Percentiles rank a stretch among this genome's conserved stretches.
These are phyloP conservation scores for Agriotes lineatus DNA, from an alignment of 2,888 invertebrate genomes.

Conservation along the genomic window DNA sequence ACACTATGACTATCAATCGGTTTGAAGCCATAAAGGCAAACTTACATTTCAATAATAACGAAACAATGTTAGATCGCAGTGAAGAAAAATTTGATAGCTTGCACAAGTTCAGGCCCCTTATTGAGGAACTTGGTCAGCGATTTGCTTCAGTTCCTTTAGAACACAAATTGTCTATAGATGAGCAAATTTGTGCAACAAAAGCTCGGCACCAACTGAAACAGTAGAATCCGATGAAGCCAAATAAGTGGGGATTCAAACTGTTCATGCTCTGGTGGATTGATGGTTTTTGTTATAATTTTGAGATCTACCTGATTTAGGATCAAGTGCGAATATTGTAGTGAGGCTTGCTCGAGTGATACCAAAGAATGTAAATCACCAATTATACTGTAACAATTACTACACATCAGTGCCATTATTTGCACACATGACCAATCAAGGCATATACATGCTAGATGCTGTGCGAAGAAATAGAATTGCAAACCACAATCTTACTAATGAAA, in stretches of 20 bases:
- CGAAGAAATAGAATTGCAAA: background rate
- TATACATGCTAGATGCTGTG: background rate
- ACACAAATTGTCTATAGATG: conserved; percentile 42
- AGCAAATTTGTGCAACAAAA: conserved; percentile 45
- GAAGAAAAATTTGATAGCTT: too few species aligned
- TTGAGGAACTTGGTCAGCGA: too few species aligned
- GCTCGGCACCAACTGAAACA: conserved; percentile 25
- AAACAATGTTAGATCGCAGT: too few species aligned
- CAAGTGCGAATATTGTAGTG: conserved; percentile 47
- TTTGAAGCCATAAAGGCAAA: too few species aligned
- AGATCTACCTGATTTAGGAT: conserved; percentile 45
- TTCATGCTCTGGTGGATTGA: conserved; percentile 44
- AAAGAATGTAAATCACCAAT: conserved; percentile 22
- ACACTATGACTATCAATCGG: too few species aligned
- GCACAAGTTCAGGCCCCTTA: too few species aligned
- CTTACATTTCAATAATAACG: too few species aligned
- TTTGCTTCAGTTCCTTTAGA: too few species aligned
- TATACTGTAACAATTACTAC: conserved; percentile 19
- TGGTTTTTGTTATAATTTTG: conserved; percentile 49
- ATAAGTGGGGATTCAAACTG: conserved; percentile 51
- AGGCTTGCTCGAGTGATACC: conserved; percentile 43
- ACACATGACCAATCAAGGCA: background rate
- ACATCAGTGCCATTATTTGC: conserved; percentile 5
- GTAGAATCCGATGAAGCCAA: conserved; percentile 39
- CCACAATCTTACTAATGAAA: background rate